These are phyloP conservation scores for Colletes gigas DNA, from an alignment of 1,140 invertebrate species.

Conservation along the genomic window DNA sequence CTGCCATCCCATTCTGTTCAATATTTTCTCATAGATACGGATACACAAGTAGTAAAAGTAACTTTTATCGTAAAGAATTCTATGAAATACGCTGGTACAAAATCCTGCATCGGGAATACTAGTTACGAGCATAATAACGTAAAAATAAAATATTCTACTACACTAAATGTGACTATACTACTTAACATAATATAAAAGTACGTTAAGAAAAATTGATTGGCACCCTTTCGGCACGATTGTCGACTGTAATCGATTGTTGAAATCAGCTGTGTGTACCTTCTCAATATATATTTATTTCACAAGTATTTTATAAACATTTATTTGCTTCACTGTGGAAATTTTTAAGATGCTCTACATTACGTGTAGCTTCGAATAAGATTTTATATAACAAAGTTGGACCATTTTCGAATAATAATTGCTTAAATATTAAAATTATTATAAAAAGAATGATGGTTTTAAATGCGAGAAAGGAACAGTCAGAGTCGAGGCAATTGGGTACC, in stretches of 20 bases:
- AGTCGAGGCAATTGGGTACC: too few species aligned
- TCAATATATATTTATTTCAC: too few species aligned
- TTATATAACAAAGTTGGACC: too few species aligned
- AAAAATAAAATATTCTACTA: slow-evolving; percentile 7
- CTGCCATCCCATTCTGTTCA: not conserved
- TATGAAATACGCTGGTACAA: slow-evolving; percentile 2
- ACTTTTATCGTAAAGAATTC: slow-evolving; percentile 12
- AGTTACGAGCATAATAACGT: slow-evolving; percentile 8
- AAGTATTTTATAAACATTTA: not conserved
- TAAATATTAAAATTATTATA: too few species aligned
- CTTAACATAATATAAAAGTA: slow-evolving; percentile 31
- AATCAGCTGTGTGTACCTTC: too few species aligned
- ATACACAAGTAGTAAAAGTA: slow-evolving; percentile 14
- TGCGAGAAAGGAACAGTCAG: too few species aligned
- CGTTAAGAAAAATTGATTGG: slow-evolving; percentile 7
- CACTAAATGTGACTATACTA: slow-evolving; percentile 10
- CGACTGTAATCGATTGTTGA: not conserved
- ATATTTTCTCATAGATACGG: not conserved
- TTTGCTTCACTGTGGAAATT: not conserved
- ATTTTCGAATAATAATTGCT: too few species aligned
- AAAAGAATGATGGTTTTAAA: too few species aligned
- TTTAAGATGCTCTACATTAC: too few species aligned
- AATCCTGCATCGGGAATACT: not conserved
- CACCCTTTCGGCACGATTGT: slow-evolving; percentile 31
- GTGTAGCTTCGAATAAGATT: too few species aligned